Conservation (phyloP, 64 coral and sea anemone genomes). For the Montipora cactus region DNA sequence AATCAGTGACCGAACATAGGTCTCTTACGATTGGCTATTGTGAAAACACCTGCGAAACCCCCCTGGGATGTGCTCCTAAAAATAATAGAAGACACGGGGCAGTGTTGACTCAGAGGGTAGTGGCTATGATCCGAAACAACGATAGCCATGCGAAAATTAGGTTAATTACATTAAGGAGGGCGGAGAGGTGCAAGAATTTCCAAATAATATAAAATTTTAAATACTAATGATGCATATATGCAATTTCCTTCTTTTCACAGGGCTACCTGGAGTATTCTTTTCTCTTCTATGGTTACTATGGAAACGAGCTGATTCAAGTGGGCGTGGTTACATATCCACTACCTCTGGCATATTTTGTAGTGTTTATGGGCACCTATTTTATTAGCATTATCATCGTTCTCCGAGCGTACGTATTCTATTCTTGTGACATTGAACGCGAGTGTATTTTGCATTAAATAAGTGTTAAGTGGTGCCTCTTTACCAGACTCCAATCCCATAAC, state of each 20-base stretch:
- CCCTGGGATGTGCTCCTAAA: no score
- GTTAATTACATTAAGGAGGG: no score
- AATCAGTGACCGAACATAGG: no score
- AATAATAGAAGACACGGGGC: no score
- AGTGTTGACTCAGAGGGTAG: no score
- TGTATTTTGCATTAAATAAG: background rate
- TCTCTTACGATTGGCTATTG: no score
- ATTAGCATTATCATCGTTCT: constrained; percentile 79
- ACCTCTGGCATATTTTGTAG: constrained; percentile 75
- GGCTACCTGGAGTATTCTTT: constrained; percentile 85
- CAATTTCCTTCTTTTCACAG: constrained; percentile 4
- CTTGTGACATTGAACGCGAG: background rate
- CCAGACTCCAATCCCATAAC: no score
- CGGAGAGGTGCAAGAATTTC: no score
- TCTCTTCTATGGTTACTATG: constrained; percentile 88
- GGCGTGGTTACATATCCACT: constrained; percentile 69
- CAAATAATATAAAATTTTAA: background rate
- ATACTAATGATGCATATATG: background rate
- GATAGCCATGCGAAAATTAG: no score
- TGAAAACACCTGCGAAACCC: no score
- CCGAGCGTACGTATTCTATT: constrained; percentile 67
- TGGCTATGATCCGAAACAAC: no score
- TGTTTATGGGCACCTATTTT: constrained; percentile 74
- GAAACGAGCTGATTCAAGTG: constrained; percentile 74
- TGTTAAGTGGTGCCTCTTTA: no score